phyloP scores from a whole-genome alignment of 2,797 vertebrate species.

The Microctenopoma steveboyesi region DNA sequence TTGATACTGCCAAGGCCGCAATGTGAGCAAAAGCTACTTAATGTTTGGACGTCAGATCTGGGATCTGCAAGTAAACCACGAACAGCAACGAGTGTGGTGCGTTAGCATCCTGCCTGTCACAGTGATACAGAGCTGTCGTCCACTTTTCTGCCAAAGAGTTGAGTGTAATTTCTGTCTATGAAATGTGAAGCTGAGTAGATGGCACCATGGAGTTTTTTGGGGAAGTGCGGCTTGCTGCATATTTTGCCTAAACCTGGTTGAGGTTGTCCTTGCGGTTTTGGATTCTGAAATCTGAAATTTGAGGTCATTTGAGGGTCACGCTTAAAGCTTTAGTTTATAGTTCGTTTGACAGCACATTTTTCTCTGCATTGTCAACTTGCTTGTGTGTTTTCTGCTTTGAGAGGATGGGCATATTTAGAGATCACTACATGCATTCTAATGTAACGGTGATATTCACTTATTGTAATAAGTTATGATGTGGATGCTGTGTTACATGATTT shows the following conservation, averaged over 20 bases:
- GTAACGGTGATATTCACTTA: neutral
- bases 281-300: slow-evolving; percentile 5
- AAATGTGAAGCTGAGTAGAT: slow-evolving; percentile 15
- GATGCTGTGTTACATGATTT: neutral
- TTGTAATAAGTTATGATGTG: neutral
- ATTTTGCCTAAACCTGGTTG: neutral
- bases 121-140: slow-evolving; percentile 25
- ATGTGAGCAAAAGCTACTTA: slow-evolving; percentile 30
- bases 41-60: slow-evolving; percentile 18
- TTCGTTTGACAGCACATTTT: slow-evolving; percentile 4
- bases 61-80: neutral
- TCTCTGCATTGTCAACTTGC: neutral
- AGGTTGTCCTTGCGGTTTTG: slow-evolving; percentile 4
- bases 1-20: slow-evolving; percentile 34
- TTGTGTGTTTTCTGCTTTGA: slow-evolving; percentile 1
- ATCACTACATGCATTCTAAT: neutral
- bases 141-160: slow-evolving; percentile 4
- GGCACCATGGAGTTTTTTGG: neutral
- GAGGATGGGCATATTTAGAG: neutral
- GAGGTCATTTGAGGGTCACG: slow-evolving; percentile 61
- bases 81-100: slow-evolving; percentile 10
- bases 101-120: slow-evolving; percentile 1
- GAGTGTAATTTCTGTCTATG: slow-evolving; percentile 16
- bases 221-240: neutral
- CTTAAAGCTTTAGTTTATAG: neutral